Conservation (phyloP, 2,797 vertebrate genomes). For the Prionace glauca region DNA sequence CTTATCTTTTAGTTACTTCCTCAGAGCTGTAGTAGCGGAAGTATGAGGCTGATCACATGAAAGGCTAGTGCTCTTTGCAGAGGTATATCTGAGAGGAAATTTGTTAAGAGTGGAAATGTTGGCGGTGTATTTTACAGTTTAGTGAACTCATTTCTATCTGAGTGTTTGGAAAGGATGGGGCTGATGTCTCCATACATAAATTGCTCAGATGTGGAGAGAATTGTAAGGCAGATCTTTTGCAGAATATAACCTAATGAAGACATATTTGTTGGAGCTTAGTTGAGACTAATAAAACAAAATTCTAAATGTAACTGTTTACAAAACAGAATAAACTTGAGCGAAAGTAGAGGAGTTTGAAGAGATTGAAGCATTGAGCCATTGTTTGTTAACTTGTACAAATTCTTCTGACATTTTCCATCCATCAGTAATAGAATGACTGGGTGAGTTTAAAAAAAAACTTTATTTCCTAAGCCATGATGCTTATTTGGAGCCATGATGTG, state of each 20-base stretch:
- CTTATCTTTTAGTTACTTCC: constrained; percentile 32
- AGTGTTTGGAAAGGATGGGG: constrained; percentile 23
- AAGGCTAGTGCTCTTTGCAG: constrained; percentile 11
- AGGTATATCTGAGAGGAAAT: constrained; percentile 34
- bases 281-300: not conserved
- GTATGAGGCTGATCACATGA: constrained; percentile 30
- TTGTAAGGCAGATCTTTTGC: not conserved
- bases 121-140: not conserved
- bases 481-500: no score
- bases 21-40: constrained; percentile 2
- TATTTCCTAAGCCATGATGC: not conserved
- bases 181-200: not conserved
- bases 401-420: not conserved
- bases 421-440: not conserved
- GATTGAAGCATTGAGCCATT: not conserved
- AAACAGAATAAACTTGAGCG: not conserved
- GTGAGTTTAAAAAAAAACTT: not conserved
- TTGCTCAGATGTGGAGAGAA: not conserved
- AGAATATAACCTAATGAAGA: not conserved
- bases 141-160: not conserved
- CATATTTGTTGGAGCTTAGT: not conserved
- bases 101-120: constrained; percentile 33
- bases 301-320: not conserved
- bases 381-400: not conserved
- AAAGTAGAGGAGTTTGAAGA: not conserved